These are phyloP conservation scores for Macrobrachium nipponense DNA, from an alignment of 1,140 invertebrate species.

Conservation along the genomic window DNA sequence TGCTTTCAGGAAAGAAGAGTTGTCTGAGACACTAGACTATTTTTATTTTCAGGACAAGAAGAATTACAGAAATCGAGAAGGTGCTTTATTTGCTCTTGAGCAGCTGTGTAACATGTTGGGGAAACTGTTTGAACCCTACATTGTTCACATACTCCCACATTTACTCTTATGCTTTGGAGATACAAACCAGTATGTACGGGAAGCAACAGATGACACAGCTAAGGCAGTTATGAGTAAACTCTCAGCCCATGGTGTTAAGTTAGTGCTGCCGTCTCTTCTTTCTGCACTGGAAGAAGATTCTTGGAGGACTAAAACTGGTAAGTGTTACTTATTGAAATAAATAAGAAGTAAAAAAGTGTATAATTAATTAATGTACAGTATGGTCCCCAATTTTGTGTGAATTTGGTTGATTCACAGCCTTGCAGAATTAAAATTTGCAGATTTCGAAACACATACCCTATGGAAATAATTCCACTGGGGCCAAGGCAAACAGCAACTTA, in stretches of 20 bases:
- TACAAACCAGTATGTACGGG: conserved; percentile 83
- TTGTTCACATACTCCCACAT: conserved; percentile 96
- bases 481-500: no score
- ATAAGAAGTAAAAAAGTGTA: not conserved
- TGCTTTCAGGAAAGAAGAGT: not conserved
- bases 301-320: conserved; percentile 95
- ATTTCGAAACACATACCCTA: no score
- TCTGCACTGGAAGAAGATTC: conserved; percentile 96
- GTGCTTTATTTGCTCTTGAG: conserved; percentile 97
- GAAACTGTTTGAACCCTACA: conserved; percentile 97
- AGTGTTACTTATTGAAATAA: not conserved
- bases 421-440: no score
- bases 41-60: conserved; percentile 89
- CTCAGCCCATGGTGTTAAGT: conserved; percentile 95
- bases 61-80: conserved; percentile 92
- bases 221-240: conserved; percentile 97
- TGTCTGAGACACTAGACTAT: not conserved
- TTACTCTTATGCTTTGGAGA: conserved; percentile 97
- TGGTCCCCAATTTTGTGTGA: no score
- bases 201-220: conserved; percentile 94
- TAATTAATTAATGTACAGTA: not conserved
- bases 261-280: conserved; percentile 90
- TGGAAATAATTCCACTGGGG: no score
- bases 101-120: conserved; percentile 96
- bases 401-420: no score